Conservation (phyloP, 2,113 vertebrate species). For the Meles meles region DNA sequence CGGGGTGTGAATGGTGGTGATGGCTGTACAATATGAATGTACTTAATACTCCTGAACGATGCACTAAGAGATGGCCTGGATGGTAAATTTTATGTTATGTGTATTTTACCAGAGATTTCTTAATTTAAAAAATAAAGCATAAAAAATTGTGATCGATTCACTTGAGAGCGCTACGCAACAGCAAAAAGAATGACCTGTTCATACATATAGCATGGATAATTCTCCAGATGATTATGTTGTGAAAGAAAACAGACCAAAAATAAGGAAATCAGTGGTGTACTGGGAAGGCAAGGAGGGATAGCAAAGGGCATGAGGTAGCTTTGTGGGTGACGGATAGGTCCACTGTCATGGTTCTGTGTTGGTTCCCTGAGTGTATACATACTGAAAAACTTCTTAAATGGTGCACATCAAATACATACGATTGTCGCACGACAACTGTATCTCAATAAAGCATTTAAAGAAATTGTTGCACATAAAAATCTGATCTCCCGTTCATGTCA, state of each 20-base stretch:
- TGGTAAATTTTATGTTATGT: not conserved
- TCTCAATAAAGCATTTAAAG: not conserved
- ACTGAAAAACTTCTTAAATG: not conserved
- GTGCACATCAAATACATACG: not conserved
- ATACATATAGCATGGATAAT: not conserved
- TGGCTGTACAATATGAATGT: not conserved
- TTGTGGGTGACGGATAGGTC: not conserved
- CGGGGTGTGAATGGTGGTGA: not conserved
- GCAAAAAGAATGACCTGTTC: not conserved
- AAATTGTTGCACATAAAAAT: conserved; percentile 18
- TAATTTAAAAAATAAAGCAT: not conserved
- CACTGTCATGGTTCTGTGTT: not conserved
- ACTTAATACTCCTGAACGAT: not conserved
- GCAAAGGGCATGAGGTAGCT: not conserved
- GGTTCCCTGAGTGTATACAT: not conserved
- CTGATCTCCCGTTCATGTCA: not conserved
- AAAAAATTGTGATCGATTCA: not conserved
- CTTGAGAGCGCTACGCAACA: not conserved
- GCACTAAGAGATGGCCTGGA: not conserved
- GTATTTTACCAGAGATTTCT: not conserved
- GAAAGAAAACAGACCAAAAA: not conserved
- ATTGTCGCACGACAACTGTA: not conserved
- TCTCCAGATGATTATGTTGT: not conserved
- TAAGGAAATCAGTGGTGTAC: not conserved
- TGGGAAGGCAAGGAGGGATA: not conserved